Conservation (phyloP, 2,797 vertebrate genomes). For the Catamblyrhynchus diadema region DNA sequence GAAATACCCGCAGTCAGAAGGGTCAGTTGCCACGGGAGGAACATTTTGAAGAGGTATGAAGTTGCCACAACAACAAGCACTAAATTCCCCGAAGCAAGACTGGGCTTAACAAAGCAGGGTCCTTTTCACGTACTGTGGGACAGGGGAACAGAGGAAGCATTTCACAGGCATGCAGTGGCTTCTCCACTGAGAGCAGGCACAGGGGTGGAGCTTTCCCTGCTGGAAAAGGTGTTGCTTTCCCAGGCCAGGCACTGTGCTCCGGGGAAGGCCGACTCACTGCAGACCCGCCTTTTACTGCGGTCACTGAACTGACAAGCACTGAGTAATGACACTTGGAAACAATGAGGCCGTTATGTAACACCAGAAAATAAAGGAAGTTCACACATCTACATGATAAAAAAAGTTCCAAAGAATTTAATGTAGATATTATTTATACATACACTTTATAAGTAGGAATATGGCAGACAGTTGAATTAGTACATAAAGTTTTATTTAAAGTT, state of each 20-base stretch:
- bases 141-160: not conserved
- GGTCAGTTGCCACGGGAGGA: not conserved
- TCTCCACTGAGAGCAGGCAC: not conserved
- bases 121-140: not conserved
- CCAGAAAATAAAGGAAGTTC: slow-evolving; percentile 39
- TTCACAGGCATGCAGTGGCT: not conserved
- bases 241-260: not conserved
- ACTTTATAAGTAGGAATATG: slow-evolving; percentile 66
- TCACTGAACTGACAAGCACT: not conserved
- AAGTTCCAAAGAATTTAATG: slow-evolving; percentile 62
- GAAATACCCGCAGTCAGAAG: not conserved
- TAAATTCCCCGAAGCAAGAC: not conserved
- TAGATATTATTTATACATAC: slow-evolving; percentile 64
- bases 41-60: not conserved
- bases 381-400: slow-evolving; percentile 55
- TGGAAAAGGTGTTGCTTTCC: not conserved
- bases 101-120: not conserved
- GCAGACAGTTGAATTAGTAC: slow-evolving; percentile 77
- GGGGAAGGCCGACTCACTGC: not conserved
- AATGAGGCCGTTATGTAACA: not conserved
- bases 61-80: not conserved
- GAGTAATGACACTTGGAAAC: not conserved
- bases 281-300: fast-evolving
- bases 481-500: slow-evolving; percentile 88
- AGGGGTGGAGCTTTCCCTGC: not conserved